Evolutionary conservation across 1,140 invertebrate species (phyloP), one percentile per base, ranked within the genome.

Genomic region (Venturia canescens): DNA sequence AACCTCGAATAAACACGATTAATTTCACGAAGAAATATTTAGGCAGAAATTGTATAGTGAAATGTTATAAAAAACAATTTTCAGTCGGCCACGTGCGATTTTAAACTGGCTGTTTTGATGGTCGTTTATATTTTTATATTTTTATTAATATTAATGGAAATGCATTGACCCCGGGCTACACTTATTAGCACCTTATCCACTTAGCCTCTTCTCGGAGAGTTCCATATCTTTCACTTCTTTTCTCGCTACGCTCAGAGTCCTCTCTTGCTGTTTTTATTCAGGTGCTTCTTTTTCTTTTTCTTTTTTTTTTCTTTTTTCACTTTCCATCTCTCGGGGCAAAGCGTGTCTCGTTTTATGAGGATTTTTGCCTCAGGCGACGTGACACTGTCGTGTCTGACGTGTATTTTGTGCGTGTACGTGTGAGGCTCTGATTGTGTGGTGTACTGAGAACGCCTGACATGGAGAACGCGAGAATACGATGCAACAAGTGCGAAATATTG

Each of bases 181-280:
- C 87, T 91, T 90, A 90, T 91, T 90, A 90, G 88, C 90, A 90
- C 90, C 90, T 91, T 89, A 89, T 89, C 89, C 90, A 90, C 89
- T 90, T 91, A 89, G 89, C 87, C 87, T 85, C 87, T 91, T 90
- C 89, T 90, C 89, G 90, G 89, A 88, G 50, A 86, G 85, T 31
- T 44, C 38, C 50, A n/a, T 84, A n/a, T 84, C 80, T 81, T 84
- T 84, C 86, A 80, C 82, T 84, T 84, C 86, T 87, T 84, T 48
- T 80, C 71, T 50, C 53, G 21, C 21, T 23, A 53, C 60, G 21
- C 53, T 67, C 18, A 57, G n/a, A 13, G 16, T 78, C 74, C 67
- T 53, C 34, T 69, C 27, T 21, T 66, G 27, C 31, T 76, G 29
- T 38, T 71, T 79, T 79, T 71, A 79, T 48, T 29, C 15, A 70